Conservation (phyloP, 2,113 vertebrate genomes). For the Recurvirostra avosetta region DNA sequence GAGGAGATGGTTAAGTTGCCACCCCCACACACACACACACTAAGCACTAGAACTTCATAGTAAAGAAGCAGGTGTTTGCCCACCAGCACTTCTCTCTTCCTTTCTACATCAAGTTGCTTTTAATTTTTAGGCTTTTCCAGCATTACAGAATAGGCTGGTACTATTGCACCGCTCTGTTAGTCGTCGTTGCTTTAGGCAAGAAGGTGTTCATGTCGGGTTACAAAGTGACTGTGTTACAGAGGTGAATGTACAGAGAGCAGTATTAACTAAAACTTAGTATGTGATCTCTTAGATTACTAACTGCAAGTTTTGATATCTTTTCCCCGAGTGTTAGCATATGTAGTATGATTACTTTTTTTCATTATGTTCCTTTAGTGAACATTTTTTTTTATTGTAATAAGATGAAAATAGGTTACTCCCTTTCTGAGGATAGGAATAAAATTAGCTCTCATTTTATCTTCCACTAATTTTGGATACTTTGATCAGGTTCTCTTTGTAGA, state of each 20-base stretch:
- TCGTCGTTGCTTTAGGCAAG: rapidly evolving
- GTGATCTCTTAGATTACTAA: neutral
- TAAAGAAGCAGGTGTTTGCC: neutral
- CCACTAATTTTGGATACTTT: neutral
- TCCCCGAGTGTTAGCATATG: neutral
- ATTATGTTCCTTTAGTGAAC: neutral
- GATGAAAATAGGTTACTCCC: neutral
- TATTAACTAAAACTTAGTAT: neutral
- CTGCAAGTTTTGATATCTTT: neutral
- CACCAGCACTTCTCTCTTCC: neutral
- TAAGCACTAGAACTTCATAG: rapidly evolving
- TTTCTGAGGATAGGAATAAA: neutral
- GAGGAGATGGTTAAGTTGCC: neutral
- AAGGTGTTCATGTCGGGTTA: neutral
- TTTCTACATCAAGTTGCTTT: neutral
- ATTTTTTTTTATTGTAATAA: neutral
- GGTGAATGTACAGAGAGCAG: neutral
- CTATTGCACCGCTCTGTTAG: neutral
- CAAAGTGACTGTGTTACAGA: neutral
- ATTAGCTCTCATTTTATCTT: neutral
- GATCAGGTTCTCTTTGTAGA: neutral
- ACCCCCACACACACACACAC: no score
- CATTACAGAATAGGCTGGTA: neutral
- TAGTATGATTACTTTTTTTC: neutral
- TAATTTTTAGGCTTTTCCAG: neutral